phyloP scores from a whole-genome alignment of 1,140 invertebrate genomes.

The Coenobita brevimanus region DNA sequence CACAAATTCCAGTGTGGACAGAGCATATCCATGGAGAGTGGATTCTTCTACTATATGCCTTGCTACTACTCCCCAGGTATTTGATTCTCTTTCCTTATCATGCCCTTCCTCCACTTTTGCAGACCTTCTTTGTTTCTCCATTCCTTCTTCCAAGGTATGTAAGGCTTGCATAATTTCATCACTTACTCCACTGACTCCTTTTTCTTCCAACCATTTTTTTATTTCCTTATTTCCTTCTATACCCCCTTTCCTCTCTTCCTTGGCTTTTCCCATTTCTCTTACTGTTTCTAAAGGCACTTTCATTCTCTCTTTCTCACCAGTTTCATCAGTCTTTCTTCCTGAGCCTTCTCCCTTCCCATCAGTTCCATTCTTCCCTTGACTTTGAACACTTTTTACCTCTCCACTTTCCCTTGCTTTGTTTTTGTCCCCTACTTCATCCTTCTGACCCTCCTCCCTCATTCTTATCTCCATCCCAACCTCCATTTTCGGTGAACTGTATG shows the following conservation, averaged over 20 bases:
- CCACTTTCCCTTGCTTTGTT: too few relatives aligned
- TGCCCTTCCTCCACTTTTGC: neutral
- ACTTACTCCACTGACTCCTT: neutral
- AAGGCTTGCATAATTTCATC: neutral
- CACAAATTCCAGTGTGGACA: too few relatives aligned
- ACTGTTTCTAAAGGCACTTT: neutral
- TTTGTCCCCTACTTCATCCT: too few relatives aligned
- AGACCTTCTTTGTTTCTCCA: neutral
- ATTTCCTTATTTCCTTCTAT: neutral
- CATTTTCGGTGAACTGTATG: conserved; percentile 78
- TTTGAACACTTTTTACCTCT: too few relatives aligned
- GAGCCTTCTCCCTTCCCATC: neutral
- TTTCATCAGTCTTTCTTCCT: neutral
- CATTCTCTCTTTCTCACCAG: neutral
- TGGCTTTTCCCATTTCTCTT: too few relatives aligned
- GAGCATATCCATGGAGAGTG: too few relatives aligned
- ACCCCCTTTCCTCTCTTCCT: too few relatives aligned
- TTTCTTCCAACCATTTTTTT: neutral
- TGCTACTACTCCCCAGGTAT: too few relatives aligned
- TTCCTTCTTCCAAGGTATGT: neutral
- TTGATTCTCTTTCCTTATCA: too few relatives aligned
- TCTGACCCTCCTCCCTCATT: too few relatives aligned
- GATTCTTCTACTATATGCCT: too few relatives aligned
- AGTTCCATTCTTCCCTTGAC: neutral
- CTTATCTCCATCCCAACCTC: neutral